Percentiles rank a stretch among this genome's conserved stretches.
phyloP scores from a whole-genome alignment of 92 coral and sea anemone species.

The Heliopora coerulea region DNA sequence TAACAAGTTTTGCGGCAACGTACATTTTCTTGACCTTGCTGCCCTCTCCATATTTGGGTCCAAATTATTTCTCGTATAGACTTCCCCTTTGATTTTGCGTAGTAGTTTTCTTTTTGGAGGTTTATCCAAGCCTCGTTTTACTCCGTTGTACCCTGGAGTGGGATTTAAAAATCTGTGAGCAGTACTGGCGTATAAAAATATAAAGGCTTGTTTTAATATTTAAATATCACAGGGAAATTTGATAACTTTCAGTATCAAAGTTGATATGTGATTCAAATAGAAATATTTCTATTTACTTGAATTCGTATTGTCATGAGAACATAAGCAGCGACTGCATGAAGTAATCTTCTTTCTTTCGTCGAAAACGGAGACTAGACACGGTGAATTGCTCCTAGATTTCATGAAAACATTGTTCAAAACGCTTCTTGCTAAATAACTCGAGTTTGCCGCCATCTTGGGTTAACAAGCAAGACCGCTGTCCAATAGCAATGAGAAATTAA shows the following conservation, averaged over 20 bases:
- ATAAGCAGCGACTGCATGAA: slow-evolving; percentile 21
- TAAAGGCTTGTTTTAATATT: no score
- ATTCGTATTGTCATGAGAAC: slow-evolving; percentile 3
- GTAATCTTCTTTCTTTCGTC: background rate
- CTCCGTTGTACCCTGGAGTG: slow-evolving; percentile 26
- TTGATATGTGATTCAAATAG: background rate
- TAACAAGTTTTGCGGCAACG: slow-evolving; percentile 26
- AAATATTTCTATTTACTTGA: slow-evolving; percentile 15
- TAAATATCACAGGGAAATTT: background rate
- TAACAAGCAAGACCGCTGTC: slow-evolving; percentile 39
- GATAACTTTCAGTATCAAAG: no score
- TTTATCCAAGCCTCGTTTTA: slow-evolving; percentile 30
- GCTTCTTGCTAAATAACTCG: slow-evolving; percentile 6
- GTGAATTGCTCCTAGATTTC: slow-evolving; percentile 25
- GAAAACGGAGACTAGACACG: background rate
- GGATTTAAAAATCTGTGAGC: background rate
- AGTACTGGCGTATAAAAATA: no score
- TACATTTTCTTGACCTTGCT: slow-evolving; percentile 63
- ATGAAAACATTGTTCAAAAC: slow-evolving; percentile 30
- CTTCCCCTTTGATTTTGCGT: slow-evolving; percentile 67
- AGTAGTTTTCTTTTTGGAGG: slow-evolving; percentile 68
- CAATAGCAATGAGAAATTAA: background rate
- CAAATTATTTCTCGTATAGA: slow-evolving; percentile 64
- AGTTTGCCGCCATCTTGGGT: slow-evolving; percentile 55
- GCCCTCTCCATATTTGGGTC: slow-evolving; percentile 76